Base-by-base conservation (phyloP, 2,797 vertebrate species). In the Pipistrellus kuhlii region DNA sequence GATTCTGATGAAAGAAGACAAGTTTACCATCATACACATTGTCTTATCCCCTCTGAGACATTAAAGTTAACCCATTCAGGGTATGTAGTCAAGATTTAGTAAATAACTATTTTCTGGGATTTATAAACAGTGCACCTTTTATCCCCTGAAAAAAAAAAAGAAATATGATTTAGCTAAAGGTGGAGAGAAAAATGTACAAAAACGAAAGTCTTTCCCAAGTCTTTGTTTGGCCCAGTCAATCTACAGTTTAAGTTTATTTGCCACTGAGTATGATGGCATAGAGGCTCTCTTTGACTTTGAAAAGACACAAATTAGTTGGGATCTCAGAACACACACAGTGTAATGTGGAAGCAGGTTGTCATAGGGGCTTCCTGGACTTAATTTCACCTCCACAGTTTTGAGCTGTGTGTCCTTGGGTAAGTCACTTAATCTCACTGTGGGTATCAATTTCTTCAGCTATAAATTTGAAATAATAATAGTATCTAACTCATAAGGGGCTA, bases 401-500 rank as follows among this genome's bases (percentile, higher is more conserved):
- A 94, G 71, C 35, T 86, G 9, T 78, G 64, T 89, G 59, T 73
- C 71, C 59, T 73, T 83, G 27, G 68, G 44, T 41, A 94, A 91
- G 51, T 80, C 73, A 73, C 15, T 77, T 91, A 75, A 62, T 92
- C 46, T 59, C 25, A 83, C n/a, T 81, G 21, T 94, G 51, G 62
- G 11, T 90, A 62, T 91, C 78, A 41, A 8, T 88, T 94, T 83
- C 46, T 15, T 92, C 21, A 73, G 25, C 32, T 91, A 1, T 46
- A 75, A 89, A 93, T 90, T 17, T 76, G 32, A 87, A 93, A 91
- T 69, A 89, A 91, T 78, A 90, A 72, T 21, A 76, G 23, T 30
- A 83, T 21, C 30, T 73, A 78, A 23, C 23, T 73, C 27, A 51
- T 55, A 76, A 5, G 8, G 30, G 6, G 13, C 3, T 85, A 64